phyloP scores from a whole-genome alignment of 2,888 invertebrate genomes.

The Cephus rjabovi region DNA sequence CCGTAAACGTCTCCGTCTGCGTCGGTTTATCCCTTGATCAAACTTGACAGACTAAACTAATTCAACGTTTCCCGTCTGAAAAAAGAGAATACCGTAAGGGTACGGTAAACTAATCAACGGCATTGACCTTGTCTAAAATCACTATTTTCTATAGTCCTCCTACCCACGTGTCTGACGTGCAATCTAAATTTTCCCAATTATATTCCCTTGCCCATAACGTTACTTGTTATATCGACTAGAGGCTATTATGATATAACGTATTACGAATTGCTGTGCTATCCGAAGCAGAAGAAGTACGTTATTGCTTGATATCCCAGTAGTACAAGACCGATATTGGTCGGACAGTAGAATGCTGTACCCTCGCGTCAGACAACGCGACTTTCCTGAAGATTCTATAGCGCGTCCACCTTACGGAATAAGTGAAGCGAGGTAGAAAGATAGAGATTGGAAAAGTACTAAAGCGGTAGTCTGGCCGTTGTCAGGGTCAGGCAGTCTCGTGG shows the following conservation, averaged over 20 bases:
- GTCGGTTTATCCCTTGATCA: slow-evolving; percentile 11
- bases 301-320: slow-evolving; percentile 27
- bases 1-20: slow-evolving; percentile 35
- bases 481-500: slow-evolving; percentile 34
- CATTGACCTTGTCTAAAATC: background rate
- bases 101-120: background rate
- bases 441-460: slow-evolving; percentile 31
- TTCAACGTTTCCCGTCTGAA: background rate
- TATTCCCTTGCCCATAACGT: background rate
- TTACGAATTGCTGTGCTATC: background rate
- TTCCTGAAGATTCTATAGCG: slow-evolving; percentile 32
- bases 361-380: slow-evolving; percentile 50
- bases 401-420: background rate
- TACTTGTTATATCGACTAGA: background rate
- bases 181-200: background rate
- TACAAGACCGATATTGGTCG: slow-evolving; percentile 48
- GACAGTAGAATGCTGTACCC: slow-evolving; percentile 48
- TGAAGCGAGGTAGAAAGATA: slow-evolving; percentile 23
- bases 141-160: background rate
- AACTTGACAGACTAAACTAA: background rate
- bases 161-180: background rate
- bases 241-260: background rate
- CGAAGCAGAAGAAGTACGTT: background rate
- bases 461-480: slow-evolving; percentile 38
- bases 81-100: background rate